These are phyloP conservation scores for Sinotaia quadrata DNA, from an alignment of 2,888 invertebrate species.

Conservation along the genomic window DNA sequence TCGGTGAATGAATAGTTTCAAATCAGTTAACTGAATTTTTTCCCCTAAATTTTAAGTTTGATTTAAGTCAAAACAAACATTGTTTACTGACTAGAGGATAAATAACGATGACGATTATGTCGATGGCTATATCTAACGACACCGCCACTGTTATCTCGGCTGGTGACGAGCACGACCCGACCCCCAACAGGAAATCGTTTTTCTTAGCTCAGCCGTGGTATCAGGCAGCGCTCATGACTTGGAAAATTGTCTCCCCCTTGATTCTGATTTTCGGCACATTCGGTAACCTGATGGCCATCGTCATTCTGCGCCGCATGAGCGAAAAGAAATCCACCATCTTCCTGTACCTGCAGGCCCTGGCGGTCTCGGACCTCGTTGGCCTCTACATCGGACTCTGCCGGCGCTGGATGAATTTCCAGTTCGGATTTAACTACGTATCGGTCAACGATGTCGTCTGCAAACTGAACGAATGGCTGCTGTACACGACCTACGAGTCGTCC, in stretches of 20 bases:
- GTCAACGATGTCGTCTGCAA: conserved; percentile 18
- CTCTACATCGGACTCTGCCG: neutral
- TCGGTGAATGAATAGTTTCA: no score
- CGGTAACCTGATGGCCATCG: neutral
- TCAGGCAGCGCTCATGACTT: neutral
- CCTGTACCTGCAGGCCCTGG: neutral
- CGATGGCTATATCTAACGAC: no score
- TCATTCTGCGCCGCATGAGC: neutral
- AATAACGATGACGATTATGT: no score
- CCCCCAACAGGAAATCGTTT: no score
- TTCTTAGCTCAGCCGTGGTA: no score
- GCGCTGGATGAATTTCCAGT: neutral
- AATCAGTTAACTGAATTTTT: no score
- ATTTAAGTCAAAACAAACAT: no score
- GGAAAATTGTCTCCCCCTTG: neutral
- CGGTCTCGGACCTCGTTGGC: neutral
- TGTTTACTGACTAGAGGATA: no score
- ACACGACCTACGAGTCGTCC: conserved; percentile 17
- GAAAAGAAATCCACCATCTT: neutral
- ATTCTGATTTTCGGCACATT: neutral
- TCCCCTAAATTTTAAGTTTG: no score
- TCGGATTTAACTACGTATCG: neutral
- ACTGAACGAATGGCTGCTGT: conserved; percentile 21
- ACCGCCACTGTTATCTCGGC: no score
- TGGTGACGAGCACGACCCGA: no score